A percentile compares a stretch with the other conserved stretches of the same genome.
Evolutionary conservation across 2,797 vertebrate genomes (phyloP).

Genomic region (Paguma larvata): DNA sequence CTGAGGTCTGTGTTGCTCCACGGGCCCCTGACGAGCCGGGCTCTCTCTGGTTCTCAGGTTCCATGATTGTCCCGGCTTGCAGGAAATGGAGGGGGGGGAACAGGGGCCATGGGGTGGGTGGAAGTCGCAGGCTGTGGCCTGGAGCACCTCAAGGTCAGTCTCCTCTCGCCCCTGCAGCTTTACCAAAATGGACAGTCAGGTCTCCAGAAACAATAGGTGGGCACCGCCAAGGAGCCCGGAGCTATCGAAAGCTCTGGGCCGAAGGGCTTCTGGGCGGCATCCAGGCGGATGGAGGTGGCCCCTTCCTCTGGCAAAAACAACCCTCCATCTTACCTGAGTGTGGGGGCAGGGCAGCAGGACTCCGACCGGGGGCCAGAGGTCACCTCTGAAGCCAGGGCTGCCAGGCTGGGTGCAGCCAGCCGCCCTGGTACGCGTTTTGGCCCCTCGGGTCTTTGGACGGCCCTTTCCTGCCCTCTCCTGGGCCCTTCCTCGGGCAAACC

Average conservation of each 20-base stretch:
- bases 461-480: neutral
- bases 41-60: too few species aligned
- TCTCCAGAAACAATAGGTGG: neutral
- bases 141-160: neutral
- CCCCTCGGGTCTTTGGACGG: neutral
- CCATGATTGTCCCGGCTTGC: neutral
- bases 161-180: neutral
- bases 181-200: neutral
- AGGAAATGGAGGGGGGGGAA: neutral
- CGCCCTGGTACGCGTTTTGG: too few species aligned
- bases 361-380: conserved; percentile 86
- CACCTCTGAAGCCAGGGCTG: conserved; percentile 84
- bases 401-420: neutral
- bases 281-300: neutral
- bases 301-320: neutral
- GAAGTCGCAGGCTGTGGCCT: neutral
- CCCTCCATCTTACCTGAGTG: conserved; percentile 85
- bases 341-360: conserved; percentile 86
- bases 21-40: neutral
- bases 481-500: neutral
- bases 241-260: neutral
- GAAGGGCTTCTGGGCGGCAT: too few species aligned
- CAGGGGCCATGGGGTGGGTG: neutral
- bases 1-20: accelerated
- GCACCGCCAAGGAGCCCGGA: neutral